Evolutionary conservation across 2,888 invertebrate species (phyloP), one percentile per base, ranked within the genome.

Genomic region (Caenorhabditis angaria): DNA sequence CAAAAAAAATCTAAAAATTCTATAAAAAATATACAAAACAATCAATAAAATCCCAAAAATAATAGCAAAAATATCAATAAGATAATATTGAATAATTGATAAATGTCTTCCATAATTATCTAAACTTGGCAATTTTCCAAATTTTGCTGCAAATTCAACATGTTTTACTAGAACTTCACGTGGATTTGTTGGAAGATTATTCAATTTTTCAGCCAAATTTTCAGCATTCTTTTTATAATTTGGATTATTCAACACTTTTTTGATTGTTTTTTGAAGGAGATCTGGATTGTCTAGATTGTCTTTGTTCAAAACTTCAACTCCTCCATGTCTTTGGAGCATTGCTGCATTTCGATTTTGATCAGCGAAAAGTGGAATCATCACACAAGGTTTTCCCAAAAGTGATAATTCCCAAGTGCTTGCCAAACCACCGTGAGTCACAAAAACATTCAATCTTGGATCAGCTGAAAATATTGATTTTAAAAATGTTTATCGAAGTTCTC

Each of bases 141-240:
- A 69, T 20, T 59, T 61, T 50, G 50, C 61, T 18, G 29, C 25
- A 18, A 54, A 56, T 47, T 54, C 41, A 18, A 75, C 70, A 55
- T 82, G 62, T 41, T 76, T 75, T 20, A 80, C 61, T 5, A 82
- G 51, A 24, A 63, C 58, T 35, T 82, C 80, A 29, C 67, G 61
- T 2, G 80, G 65, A 51, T 70, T 61, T 1, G 73, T 68, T 28
- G 82, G 81, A 28, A 65, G 62, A 24, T 72, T 69, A 12, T 65
- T 65, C 27, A 82, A 54, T 67, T 77, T 77, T 12, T 66, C 61
- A 5, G 80, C 63, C 10, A 81, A 61, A 22, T 54, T 27, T 20
- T 64, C 41, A 0, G 79, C 75, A 32, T 70, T 79, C 29, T 62
- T 20, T 6, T 41, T 18, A 62, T 66, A 76, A 51, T 22, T 54